phyloP scores from a whole-genome alignment of 2,797 vertebrate species.

The Micropoecilia bifurca region DNA sequence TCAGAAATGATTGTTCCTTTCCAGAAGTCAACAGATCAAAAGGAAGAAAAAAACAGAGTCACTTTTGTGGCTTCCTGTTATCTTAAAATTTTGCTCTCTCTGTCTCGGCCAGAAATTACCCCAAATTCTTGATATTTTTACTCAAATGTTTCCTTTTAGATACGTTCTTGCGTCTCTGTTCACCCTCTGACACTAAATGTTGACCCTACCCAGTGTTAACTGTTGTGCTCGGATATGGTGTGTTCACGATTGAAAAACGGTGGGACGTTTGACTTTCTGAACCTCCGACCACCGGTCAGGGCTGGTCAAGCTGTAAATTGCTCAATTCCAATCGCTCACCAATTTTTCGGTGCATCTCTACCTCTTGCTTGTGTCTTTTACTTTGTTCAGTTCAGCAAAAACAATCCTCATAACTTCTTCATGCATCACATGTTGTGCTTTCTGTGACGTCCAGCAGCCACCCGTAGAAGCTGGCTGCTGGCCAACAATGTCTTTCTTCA shows the following conservation, averaged over 20 bases:
- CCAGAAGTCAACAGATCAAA: background rate
- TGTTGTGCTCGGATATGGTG: background rate
- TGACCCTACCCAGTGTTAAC: background rate
- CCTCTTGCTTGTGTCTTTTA: slow-evolving; percentile 24
- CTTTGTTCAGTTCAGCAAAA: slow-evolving; percentile 28
- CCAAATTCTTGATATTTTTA: background rate
- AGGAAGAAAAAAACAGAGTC: background rate
- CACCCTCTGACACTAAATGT: background rate
- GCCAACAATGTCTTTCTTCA: slow-evolving; percentile 21
- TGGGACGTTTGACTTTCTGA: background rate
- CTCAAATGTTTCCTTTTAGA: background rate
- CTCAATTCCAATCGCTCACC: background rate
- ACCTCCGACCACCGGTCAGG: background rate
- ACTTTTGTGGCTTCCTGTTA: background rate
- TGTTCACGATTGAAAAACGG: background rate
- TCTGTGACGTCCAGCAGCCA: slow-evolving; percentile 18
- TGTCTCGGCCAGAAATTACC: background rate
- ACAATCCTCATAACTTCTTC: slow-evolving; percentile 26
- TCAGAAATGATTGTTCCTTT: background rate
- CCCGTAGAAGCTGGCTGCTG: slow-evolving; percentile 30
- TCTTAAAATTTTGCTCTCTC: background rate
- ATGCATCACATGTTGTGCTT: slow-evolving; percentile 28
- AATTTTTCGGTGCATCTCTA: background rate
- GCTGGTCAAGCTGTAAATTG: background rate
- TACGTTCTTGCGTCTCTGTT: background rate